phyloP scores from a whole-genome alignment of 2,888 invertebrate genomes.

The Mantis religiosa region DNA sequence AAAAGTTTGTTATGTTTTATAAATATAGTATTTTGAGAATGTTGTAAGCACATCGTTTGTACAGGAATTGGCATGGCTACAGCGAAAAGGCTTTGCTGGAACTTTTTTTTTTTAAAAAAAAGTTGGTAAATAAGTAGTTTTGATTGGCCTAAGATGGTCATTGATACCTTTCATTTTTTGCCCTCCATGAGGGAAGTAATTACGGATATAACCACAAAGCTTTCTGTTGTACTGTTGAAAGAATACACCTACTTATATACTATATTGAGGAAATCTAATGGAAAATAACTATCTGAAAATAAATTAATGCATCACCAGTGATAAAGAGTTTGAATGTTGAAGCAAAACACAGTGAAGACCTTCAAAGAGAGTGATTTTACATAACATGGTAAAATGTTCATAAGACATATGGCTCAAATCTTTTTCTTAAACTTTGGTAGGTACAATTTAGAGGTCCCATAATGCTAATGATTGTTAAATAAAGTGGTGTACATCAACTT shows the following conservation, averaged over 20 bases:
- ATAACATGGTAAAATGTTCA: background rate
- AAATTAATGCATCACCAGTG: background rate
- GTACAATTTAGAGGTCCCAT: background rate
- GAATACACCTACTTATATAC: background rate
- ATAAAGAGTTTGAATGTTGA: background rate
- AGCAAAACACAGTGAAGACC: background rate
- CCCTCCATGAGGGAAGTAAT: background rate
- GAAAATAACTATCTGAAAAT: background rate
- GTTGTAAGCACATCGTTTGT: background rate
- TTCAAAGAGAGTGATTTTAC: background rate
- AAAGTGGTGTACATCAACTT: slow-evolving; percentile 1
- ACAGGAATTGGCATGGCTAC: background rate
- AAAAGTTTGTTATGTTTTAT: background rate
- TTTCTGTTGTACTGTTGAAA: background rate
- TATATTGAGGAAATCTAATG: background rate
- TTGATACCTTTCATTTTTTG: background rate
- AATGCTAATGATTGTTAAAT: background rate
- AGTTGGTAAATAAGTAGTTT: background rate
- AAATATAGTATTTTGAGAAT: background rate
- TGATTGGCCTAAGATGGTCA: background rate
- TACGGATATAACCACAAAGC: background rate
- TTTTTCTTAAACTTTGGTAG: background rate
- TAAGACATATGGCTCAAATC: background rate
- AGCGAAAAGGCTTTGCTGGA: background rate
- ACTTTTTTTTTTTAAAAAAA: background rate